A percentile compares a stretch with the other conserved stretches of the same genome.
phyloP scores from a whole-genome alignment of 1,140 invertebrate genomes.

The Alviniconcha marisindica region DNA sequence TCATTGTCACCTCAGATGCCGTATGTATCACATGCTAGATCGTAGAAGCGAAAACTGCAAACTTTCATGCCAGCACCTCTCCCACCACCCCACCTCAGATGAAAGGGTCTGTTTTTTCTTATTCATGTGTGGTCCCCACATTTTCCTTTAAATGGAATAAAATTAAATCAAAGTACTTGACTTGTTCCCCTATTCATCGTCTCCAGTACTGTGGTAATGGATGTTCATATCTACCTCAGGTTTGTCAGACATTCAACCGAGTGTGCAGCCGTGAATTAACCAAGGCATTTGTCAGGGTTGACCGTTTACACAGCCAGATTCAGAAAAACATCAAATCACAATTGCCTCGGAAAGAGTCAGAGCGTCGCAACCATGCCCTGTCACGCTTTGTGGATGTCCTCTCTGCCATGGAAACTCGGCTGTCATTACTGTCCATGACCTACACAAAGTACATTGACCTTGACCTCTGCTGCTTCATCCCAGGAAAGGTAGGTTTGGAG shows the following conservation, averaged over 20 bases:
- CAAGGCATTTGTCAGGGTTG: constrained; percentile 87
- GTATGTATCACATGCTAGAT: too few relatives aligned
- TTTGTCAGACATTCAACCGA: constrained; percentile 88
- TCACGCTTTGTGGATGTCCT: constrained; percentile 92
- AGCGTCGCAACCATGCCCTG: constrained; percentile 88
- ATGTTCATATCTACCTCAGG: constrained; percentile 78
- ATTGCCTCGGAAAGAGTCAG: constrained; percentile 91
- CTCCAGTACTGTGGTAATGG: constrained; percentile 50
- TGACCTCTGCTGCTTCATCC: constrained; percentile 93
- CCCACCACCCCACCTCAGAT: too few relatives aligned
- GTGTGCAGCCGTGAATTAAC: constrained; percentile 86
- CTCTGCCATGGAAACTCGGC: constrained; percentile 91
- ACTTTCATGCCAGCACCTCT: too few relatives aligned
- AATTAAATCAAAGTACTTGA: not conserved
- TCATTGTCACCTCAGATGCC: too few relatives aligned
- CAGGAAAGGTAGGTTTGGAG: constrained; percentile 89
- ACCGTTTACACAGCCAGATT: constrained; percentile 85
- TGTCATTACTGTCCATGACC: constrained; percentile 95
- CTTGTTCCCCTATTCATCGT: constrained; percentile 36
- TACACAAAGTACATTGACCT: constrained; percentile 91
- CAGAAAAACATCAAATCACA: constrained; percentile 84
- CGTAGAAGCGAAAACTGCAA: too few relatives aligned
- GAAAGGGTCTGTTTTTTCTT: too few relatives aligned
- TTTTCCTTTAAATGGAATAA: not conserved
- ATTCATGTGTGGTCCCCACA: too few relatives aligned